Conservation (phyloP, 1,140 invertebrate genomes). For the Diplogasteroides magnus region DNA sequence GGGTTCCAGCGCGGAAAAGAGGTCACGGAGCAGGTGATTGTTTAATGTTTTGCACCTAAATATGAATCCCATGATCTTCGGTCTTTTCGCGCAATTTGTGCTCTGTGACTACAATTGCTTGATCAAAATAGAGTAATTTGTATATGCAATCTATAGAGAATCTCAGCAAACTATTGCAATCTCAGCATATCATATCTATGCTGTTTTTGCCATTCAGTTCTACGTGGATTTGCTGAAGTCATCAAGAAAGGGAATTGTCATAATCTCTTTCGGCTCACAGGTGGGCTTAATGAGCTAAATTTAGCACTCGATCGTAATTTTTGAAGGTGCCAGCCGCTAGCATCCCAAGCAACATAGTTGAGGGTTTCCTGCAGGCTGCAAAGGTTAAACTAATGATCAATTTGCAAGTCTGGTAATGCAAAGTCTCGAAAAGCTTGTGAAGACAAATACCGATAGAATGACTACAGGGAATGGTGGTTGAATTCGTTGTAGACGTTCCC, state of each 20-base stretch:
- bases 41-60: background rate
- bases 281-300: background rate
- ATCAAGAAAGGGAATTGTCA: background rate
- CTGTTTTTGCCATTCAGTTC: too few relatives aligned
- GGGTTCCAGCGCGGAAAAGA: background rate
- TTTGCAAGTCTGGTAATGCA: too few relatives aligned
- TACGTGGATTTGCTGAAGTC: background rate
- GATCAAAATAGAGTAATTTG: too few relatives aligned
- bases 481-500: conserved; percentile 27
- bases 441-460: too few relatives aligned
- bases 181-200: too few relatives aligned
- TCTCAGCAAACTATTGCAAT: too few relatives aligned
- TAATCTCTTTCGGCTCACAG: background rate
- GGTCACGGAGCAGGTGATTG: background rate
- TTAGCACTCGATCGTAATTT: background rate
- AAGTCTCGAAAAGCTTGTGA: background rate
- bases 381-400: too few relatives aligned
- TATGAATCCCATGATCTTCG: too few relatives aligned
- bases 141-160: too few relatives aligned
- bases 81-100: too few relatives aligned
- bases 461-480: too few relatives aligned
- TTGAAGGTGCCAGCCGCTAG: conserved; percentile 1
- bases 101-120: too few relatives aligned
- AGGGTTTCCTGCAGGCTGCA: conserved; percentile 15
- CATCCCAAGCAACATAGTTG: conserved; percentile 4